A percentile compares a stretch with the other conserved stretches of the same genome.
Conservation (phyloP, 2,888 invertebrate species). For the Andricus curvator region DNA sequence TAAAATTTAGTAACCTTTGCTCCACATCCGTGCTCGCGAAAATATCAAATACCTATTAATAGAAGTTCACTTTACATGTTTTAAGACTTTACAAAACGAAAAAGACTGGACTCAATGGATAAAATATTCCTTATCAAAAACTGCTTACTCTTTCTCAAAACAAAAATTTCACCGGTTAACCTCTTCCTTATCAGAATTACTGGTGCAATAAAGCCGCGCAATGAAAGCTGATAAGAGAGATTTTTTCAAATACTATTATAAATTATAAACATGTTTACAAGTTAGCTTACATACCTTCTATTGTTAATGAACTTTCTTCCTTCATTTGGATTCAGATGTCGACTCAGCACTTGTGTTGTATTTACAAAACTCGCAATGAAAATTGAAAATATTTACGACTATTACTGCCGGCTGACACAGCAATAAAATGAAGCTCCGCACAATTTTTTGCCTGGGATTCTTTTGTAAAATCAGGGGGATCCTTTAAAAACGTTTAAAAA, state of each 20-base stretch:
- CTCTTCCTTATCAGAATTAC: neutral
- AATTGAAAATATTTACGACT: neutral
- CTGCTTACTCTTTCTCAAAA: neutral
- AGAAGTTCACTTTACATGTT: neutral
- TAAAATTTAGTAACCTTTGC: neutral
- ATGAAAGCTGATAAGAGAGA: neutral
- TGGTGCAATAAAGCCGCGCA: neutral
- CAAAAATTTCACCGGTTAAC: neutral
- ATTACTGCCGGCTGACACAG: neutral
- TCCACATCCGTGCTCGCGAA: neutral
- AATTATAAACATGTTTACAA: neutral
- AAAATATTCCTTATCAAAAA: too few species aligned
- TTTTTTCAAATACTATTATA: too few species aligned
- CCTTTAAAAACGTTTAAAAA: neutral
- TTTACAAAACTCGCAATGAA: neutral
- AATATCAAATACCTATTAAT: neutral
- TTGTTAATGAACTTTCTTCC: neutral
- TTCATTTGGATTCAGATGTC: neutral
- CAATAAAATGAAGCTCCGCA: neutral
- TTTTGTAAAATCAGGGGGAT: neutral
- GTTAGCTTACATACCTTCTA: neutral
- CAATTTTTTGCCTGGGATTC: neutral
- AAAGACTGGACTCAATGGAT: too few species aligned
- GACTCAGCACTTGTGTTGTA: constrained; percentile 1
- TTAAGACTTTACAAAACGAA: too few species aligned